Evolutionary conservation across 2,797 vertebrate species (phyloP), one percentile per base, ranked within the genome.

Genomic region (Pseudochaenichthys georgianus): DNA sequence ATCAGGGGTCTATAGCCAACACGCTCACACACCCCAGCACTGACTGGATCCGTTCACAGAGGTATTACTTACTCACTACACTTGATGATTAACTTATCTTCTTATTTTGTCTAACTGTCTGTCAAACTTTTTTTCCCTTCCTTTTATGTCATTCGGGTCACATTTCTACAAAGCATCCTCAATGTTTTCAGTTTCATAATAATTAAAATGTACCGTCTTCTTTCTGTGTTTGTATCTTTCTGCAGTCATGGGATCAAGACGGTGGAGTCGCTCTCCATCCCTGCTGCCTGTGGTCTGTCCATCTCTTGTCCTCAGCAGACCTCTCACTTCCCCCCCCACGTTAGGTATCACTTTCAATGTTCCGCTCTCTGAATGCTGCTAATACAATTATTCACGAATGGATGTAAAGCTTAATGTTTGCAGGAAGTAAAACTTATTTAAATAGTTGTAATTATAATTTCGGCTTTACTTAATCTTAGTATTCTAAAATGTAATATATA

Each of bases 271-370:
- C 92, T 95, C 46, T 80, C 91, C 68, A 93, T 93, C 41, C 93
- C 88, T 68, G 84, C 89, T 52, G 88, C 91, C 1, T 91, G 92
- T 84, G 93, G 95, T 78, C 95, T 98, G 8, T 98, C 97, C 91
- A 96, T 93, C 73, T 99, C 97, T 72, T 99, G 96, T 80, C 97
- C 97, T 77, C 96, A 95, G 10, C 94, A 94, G 58, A 89, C 89
- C 31, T 95, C 94, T 86, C 88, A 89, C 84, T 96, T 96, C 87
- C 83, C 94, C 85, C 86, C 92, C 70, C 73, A 80, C 82, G 68
- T 93, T 91, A 97, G 97, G 96, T 98, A 97, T 90, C 81, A 62
- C 21, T 9, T 72, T 54, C 10, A 58, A 2, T 67, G 79, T 50
- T 13, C 58, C 1, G 1, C 13, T 64, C 34, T 53, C 46, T 74